Evolutionary conservation across 2,113 vertebrate genomes (phyloP).

Genomic region (Chloebia gouldiae): DNA sequence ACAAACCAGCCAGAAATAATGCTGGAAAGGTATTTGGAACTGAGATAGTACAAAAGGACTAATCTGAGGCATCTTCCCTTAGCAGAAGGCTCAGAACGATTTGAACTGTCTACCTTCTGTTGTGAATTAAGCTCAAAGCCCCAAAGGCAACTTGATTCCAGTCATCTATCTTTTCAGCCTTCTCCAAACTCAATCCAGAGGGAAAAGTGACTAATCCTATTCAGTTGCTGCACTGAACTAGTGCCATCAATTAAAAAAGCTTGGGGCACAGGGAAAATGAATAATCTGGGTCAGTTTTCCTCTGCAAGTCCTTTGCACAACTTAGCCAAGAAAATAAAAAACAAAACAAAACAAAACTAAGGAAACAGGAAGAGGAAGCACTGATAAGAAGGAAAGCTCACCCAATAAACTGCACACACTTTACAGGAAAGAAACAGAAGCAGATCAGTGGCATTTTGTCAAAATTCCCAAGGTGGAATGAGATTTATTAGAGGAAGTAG

Average conservation of each 20-base stretch:
- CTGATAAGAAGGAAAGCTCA: background rate
- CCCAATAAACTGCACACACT: background rate
- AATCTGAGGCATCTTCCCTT: conserved; percentile 8
- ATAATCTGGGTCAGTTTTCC: conserved; percentile 14
- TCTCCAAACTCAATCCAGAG: conserved; percentile 33
- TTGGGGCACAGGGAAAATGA: background rate
- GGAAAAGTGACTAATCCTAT: conserved; percentile 46
- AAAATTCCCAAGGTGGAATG: background rate
- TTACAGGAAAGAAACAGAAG: background rate
- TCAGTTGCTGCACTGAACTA: background rate
- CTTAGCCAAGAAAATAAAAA: background rate
- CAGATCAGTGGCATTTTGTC: background rate
- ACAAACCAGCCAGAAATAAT: background rate
- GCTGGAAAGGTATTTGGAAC: conserved; percentile 1
- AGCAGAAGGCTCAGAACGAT: background rate
- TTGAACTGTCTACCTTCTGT: conserved; percentile 33
- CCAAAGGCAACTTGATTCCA: background rate
- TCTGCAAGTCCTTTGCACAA: background rate
- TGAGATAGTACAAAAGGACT: conserved; percentile 11
- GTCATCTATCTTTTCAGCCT: conserved; percentile 40
- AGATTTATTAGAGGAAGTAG: background rate
- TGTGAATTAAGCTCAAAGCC: conserved; percentile 44
- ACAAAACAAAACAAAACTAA: background rate
- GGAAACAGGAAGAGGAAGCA: background rate
- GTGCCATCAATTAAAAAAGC: conserved; percentile 22